Conservation (phyloP, 1,140 invertebrate species). For the Laupala kohalensis region DNA sequence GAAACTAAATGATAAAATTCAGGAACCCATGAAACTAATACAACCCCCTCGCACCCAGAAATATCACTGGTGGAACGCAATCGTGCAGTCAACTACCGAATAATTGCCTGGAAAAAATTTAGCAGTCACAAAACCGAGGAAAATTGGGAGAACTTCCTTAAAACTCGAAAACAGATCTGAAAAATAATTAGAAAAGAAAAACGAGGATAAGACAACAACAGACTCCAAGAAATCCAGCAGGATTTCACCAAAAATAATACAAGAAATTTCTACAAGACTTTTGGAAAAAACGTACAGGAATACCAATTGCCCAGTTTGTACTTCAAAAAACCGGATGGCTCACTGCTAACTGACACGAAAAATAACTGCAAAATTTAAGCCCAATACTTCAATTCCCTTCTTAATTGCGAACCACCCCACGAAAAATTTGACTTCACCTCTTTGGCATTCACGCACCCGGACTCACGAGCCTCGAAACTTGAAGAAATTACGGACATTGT, state of each 20-base stretch:
- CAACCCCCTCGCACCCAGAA: not conserved
- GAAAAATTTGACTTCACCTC: not conserved
- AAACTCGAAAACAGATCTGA: not conserved
- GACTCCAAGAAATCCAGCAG: not conserved
- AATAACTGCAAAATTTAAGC: not conserved
- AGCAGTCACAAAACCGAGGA: slow-evolving; percentile 1
- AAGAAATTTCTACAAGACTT: slow-evolving; percentile 4
- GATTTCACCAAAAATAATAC: not conserved
- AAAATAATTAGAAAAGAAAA: not conserved
- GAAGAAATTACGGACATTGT: slow-evolving; percentile 12
- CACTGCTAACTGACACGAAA: not conserved
- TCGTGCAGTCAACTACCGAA: not conserved
- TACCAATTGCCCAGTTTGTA: not conserved
- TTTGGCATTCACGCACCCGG: too few species aligned
- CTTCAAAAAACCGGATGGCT: not conserved
- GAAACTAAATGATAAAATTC: not conserved
- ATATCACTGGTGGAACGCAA: slow-evolving; percentile 3
- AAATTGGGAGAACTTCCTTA: not conserved
- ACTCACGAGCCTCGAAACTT: not conserved
- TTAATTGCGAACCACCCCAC: not conserved
- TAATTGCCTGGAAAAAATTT: not conserved
- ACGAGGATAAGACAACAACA: slow-evolving; percentile 3
- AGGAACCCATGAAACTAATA: not conserved
- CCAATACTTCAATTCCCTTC: not conserved
- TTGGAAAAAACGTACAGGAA: not conserved